Conservation (phyloP, 2,888 invertebrate genomes). For the Urechis unicinctus region DNA sequence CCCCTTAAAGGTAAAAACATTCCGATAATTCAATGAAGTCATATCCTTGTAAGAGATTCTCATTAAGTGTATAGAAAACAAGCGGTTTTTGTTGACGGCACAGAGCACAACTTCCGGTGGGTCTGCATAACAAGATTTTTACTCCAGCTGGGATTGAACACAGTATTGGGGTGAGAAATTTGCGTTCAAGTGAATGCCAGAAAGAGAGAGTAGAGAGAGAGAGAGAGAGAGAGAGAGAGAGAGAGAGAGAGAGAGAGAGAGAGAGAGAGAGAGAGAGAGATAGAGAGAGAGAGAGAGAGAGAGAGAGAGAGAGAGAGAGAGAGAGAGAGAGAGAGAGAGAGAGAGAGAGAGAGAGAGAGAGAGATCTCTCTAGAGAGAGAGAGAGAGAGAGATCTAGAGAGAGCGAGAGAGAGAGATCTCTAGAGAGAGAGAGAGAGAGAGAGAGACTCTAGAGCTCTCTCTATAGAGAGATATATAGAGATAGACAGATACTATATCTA, state of each 20-base stretch:
- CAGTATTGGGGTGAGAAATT: slow-evolving; percentile 39
- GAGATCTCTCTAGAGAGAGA: too few species aligned
- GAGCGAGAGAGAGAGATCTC: too few species aligned
- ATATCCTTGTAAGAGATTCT: neutral
- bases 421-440: too few species aligned
- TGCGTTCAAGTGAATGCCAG: too few species aligned
- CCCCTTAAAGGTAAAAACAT: slow-evolving; percentile 39
- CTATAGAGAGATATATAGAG: too few species aligned
- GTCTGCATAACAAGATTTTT: slow-evolving; percentile 45
- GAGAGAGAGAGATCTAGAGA: too few species aligned
- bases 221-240: too few species aligned
- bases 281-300: neutral
- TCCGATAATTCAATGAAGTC: neutral
- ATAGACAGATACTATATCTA: too few species aligned
- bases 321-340: neutral
- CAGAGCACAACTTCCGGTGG: slow-evolving; percentile 48
- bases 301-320: slow-evolving; percentile 1
- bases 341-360: slow-evolving; percentile 1
- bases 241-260: neutral
- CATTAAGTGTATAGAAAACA: neutral
- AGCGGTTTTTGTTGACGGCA: slow-evolving; percentile 9
- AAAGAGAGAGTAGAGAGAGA: too few species aligned
- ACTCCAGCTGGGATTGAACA: slow-evolving; percentile 47
- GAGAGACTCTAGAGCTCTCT: neutral
- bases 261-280: neutral